Base-by-base conservation (phyloP, 2,113 vertebrate genomes). In the Labeo catla region DNA sequence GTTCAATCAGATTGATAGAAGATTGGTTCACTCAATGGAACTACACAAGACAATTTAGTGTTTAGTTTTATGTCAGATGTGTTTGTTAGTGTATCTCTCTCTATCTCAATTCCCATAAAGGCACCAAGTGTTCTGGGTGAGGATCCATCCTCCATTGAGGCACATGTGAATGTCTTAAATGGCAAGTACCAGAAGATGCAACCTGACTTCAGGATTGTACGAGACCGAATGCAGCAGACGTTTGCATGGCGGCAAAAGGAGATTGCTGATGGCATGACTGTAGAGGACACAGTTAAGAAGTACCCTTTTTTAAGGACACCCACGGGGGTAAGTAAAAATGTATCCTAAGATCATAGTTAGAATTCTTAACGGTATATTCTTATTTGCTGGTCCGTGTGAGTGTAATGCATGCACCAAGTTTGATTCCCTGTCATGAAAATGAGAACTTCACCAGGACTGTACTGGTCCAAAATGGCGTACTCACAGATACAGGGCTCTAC, bases 171-270 rank as follows among this genome's bases (percentile, higher is more conserved):
- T 36, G 66, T 70, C 34, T 70, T 70, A 4, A 4, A 39, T 39
- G 39, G 66, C 66, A 34, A 70, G 66, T 39, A 70, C 66, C 66
- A 70, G 66, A 70, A 70, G 66, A 70, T 70, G 66, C 66, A 39
- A 70, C 66, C 66, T 70, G 66, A 70, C 66, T 70, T 70, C 66
- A 70, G 66, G 66, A 70, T 70, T 70, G 66, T 70, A 70, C 15
- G 34, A 0, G 34, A 70, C 66, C 15, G 34, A 70, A 70, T 70
- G 66, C 66, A 70, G 66, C 6, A 70, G 34, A 70, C 34, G 2
- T 70, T 70, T 70, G 34, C 66, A 70, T 70, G 34, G 66, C 2
- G 66, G 34, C 34, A 70, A 70, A 70, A 70, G 66, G 66, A 70
- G 34, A 70, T 70, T 70, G 66, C 66, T 70, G 34, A 70, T 70